phyloP scores from a whole-genome alignment of 2,888 invertebrate species.

The Acanthoscelides obtectus region DNA sequence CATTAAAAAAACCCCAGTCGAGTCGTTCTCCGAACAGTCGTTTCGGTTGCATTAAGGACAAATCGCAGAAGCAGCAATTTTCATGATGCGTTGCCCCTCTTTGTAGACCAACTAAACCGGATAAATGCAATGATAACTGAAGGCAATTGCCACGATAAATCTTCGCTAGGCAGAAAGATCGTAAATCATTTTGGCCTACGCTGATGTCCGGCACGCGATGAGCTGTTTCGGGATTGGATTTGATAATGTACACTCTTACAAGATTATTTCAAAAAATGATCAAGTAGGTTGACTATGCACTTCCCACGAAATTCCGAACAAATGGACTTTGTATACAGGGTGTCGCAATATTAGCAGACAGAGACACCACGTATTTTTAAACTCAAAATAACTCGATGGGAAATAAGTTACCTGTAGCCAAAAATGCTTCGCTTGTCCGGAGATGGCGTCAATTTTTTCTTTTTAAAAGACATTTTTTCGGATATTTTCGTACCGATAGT shows the following conservation, averaged over 20 bases:
- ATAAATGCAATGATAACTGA: slow-evolving; percentile 20
- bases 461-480: too few species aligned
- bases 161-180: slow-evolving; percentile 26
- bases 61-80: background rate
- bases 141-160: slow-evolving; percentile 26
- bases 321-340: too few species aligned
- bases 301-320: too few species aligned
- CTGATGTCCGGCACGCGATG: slow-evolving; percentile 27
- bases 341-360: too few species aligned
- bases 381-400: too few species aligned
- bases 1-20: background rate
- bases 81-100: background rate
- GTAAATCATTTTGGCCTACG: slow-evolving; percentile 28
- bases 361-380: too few species aligned
- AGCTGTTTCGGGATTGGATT: background rate
- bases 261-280: too few species aligned
- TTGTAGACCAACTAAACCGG: slow-evolving; percentile 17
- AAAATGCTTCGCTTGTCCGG: too few species aligned
- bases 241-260: background rate
- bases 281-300: too few species aligned
- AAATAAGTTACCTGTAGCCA: too few species aligned
- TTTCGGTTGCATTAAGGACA: background rate
- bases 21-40: background rate
- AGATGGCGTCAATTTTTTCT: too few species aligned
- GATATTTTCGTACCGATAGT: too few species aligned